Conservation (phyloP, 1,140 invertebrate genomes). For the Cataglyphis hispanica region DNA sequence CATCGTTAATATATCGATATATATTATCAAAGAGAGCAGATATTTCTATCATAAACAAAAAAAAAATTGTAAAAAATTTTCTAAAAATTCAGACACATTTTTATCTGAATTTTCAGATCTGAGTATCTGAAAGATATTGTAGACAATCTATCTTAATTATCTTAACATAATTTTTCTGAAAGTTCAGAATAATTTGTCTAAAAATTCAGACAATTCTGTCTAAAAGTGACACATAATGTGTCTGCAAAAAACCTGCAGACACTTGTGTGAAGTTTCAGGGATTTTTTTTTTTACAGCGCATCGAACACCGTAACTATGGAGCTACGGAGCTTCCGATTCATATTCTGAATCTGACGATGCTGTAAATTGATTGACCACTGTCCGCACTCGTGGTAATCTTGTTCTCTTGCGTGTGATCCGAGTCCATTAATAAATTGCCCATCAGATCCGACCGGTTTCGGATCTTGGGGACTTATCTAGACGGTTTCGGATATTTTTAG, state of each 20-base stretch:
- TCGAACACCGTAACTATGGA: not conserved
- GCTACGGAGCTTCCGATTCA: not conserved
- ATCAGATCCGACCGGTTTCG: slow-evolving; percentile 71
- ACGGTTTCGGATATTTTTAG: slow-evolving; percentile 79
- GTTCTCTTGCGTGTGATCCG: slow-evolving; percentile 77
- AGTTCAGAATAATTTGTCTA: too few relatives aligned
- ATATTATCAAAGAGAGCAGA: not conserved
- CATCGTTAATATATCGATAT: not conserved
- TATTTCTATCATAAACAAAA: not conserved
- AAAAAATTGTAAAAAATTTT: too few relatives aligned
- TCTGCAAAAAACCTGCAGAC: too few relatives aligned
- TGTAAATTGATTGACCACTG: slow-evolving; percentile 7
- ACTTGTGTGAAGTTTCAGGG: too few relatives aligned
- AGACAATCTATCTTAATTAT: too few relatives aligned
- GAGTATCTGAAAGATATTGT: too few relatives aligned
- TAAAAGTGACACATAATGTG: too few relatives aligned
- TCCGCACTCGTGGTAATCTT: slow-evolving; percentile 76
- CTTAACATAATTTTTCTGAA: too few relatives aligned
- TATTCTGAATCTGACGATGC: not conserved
- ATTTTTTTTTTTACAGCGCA: too few relatives aligned
- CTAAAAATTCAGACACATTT: too few relatives aligned
- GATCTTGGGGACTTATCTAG: slow-evolving; percentile 76
- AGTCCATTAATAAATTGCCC: slow-evolving; percentile 80
- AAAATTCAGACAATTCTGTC: too few relatives aligned
- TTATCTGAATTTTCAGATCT: too few relatives aligned